phyloP scores from a whole-genome alignment of 2,113 vertebrate genomes.

The Notarius lentiginosus region DNA sequence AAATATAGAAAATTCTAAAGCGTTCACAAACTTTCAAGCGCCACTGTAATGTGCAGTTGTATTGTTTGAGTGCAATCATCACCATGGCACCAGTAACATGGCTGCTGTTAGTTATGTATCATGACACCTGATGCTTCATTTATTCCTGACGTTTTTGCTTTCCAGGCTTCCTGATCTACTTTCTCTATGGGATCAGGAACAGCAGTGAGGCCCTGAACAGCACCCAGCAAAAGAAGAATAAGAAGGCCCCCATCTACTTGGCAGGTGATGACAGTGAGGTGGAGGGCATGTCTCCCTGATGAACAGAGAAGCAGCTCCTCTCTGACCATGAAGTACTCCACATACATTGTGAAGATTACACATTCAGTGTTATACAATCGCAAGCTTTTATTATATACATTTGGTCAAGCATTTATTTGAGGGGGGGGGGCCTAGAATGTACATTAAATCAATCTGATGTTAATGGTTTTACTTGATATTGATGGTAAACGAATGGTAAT shows the following conservation, averaged over 20 bases:
- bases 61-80: too few species aligned
- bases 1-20: too few species aligned
- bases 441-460: background rate
- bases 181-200: slow-evolving; percentile 84
- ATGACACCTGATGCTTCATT: too few species aligned
- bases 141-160: background rate
- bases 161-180: slow-evolving; percentile 89
- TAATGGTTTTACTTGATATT: background rate
- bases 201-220: slow-evolving; percentile 75
- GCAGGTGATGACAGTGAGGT: slow-evolving; percentile 61
- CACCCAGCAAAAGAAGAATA: slow-evolving; percentile 60
- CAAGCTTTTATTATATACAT: background rate
- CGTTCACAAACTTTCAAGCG: too few species aligned
- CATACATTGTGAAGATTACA: background rate
- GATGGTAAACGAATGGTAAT: too few species aligned
- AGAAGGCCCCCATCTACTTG: slow-evolving; percentile 69
- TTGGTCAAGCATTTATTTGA: background rate
- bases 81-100: too few species aligned
- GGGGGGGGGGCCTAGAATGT: background rate
- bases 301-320: background rate
- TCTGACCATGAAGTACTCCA: background rate
- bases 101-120: too few species aligned
- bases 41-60: too few species aligned
- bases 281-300: slow-evolving; percentile 66
- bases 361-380: slow-evolving; percentile 4